These are phyloP conservation scores for Equus quagga DNA, from an alignment of 2,113 vertebrate species.

Conservation along the genomic window DNA sequence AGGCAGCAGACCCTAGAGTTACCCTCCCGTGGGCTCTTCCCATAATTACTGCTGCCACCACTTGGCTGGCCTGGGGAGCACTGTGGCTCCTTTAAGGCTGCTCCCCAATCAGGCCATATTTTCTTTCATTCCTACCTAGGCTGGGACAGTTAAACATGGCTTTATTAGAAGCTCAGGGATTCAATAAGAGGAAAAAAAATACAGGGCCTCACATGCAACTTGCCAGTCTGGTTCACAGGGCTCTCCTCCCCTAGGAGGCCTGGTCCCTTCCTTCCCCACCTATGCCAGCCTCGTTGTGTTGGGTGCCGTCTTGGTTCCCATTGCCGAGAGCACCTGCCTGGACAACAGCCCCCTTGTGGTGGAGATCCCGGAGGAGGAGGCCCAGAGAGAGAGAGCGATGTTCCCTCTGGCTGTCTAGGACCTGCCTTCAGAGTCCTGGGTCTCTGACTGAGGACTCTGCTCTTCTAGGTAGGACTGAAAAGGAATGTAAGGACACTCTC, in stretches of 20 bases:
- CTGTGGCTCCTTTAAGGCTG: neutral
- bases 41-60: neutral
- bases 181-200: neutral
- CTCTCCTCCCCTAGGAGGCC: neutral
- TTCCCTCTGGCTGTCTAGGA: neutral
- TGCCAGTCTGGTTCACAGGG: neutral
- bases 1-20: too few species aligned
- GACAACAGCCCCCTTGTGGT: neutral
- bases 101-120: neutral
- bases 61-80: neutral
- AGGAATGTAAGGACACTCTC: neutral
- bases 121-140: neutral
- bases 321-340: neutral
- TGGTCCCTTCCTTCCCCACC: accelerated
- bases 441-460: neutral
- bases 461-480: neutral
- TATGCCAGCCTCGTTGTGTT: neutral
- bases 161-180: neutral
- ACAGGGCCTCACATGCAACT: neutral
- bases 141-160: neutral
- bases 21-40: neutral
- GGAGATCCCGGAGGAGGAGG: neutral
- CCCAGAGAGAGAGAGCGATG: too few species aligned
- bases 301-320: neutral
- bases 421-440: neutral